These are phyloP conservation scores for Julus scanicus DNA, from an alignment of 2,888 invertebrate genomes.

Conservation along the genomic window DNA sequence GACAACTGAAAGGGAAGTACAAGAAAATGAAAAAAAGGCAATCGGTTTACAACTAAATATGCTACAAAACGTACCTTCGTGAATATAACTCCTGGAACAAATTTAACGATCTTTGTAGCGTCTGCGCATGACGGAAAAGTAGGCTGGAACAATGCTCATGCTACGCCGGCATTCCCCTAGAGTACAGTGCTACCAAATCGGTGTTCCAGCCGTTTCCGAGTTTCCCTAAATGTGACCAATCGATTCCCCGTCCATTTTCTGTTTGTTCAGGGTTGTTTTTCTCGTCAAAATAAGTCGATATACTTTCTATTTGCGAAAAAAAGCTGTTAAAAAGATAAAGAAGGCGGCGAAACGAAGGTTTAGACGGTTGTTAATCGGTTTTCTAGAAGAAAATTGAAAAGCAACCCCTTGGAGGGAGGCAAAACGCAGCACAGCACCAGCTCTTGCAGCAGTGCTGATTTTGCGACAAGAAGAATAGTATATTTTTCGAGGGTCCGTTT, in stretches of 20 bases:
- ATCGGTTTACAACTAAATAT: no score
- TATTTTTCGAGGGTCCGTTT: neutral
- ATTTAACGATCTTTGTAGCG: no score
- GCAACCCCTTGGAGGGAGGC: slow-evolving; percentile 4
- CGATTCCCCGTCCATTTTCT: neutral
- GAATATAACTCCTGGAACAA: no score
- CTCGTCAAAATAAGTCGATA: neutral
- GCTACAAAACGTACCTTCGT: no score
- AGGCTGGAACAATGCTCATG: no score
- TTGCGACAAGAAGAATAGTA: neutral
- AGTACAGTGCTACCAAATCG: neutral
- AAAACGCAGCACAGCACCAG: slow-evolving; percentile 2
- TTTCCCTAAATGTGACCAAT: neutral
- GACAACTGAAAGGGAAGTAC: no score
- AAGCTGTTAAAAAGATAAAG: neutral
- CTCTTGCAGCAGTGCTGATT: neutral
- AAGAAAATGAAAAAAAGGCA: no score
- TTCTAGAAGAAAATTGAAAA: neutral
- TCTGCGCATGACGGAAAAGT: no score
- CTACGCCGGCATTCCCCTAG: no score
- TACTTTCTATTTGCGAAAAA: neutral
- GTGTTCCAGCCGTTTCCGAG: neutral
- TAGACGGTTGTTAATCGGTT: neutral
- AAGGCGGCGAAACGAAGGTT: neutral
- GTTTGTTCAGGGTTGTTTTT: neutral